Evolutionary conservation across 1,140 invertebrate species (phyloP).

Genomic region (Drosophila orena): DNA sequence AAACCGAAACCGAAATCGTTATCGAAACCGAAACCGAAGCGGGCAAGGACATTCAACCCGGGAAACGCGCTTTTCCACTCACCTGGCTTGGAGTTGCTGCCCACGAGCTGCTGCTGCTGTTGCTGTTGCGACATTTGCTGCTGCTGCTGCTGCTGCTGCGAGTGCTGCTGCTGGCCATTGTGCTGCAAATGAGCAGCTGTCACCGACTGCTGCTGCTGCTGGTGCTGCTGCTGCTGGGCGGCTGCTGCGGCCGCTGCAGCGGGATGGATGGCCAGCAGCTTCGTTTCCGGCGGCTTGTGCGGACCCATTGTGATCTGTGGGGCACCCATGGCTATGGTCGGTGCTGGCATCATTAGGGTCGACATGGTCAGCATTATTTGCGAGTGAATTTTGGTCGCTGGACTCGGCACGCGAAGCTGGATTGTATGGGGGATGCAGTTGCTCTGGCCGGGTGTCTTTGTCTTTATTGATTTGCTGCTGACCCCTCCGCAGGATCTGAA

Average conservation of each 20-base stretch:
- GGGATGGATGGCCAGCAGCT: conserved; percentile 84
- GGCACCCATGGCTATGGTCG: conserved; percentile 83
- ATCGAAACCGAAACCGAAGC: neutral
- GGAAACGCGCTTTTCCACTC: conserved; percentile 41
- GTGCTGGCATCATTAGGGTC: conserved; percentile 84
- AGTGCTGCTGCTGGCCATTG: conserved; percentile 78
- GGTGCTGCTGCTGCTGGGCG: conserved; percentile 69
- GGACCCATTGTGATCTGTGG: conserved; percentile 84
- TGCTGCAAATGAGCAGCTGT: conserved; percentile 74
- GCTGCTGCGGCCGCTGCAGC: conserved; percentile 76
- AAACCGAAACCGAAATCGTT: neutral
- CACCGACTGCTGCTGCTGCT: conserved; percentile 69
- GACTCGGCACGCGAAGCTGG: conserved; percentile 9
- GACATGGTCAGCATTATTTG: conserved; percentile 85
- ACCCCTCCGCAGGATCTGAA: conserved; percentile 64
- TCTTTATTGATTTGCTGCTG: conserved; percentile 70
- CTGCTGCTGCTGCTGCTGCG: conserved; percentile 63
- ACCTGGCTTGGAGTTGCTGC: conserved; percentile 80
- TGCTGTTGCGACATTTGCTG: conserved; percentile 56
- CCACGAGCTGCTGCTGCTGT: conserved; percentile 62
- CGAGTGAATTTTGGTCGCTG: conserved; percentile 77
- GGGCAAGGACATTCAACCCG: conserved; percentile 30
- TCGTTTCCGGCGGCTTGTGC: conserved; percentile 85
- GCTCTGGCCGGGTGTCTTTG: conserved; percentile 7
- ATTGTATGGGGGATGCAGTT: neutral